These are phyloP conservation scores for Kryphioiulus occultus DNA, from an alignment of 2,888 invertebrate genomes.

Conservation along the genomic window DNA sequence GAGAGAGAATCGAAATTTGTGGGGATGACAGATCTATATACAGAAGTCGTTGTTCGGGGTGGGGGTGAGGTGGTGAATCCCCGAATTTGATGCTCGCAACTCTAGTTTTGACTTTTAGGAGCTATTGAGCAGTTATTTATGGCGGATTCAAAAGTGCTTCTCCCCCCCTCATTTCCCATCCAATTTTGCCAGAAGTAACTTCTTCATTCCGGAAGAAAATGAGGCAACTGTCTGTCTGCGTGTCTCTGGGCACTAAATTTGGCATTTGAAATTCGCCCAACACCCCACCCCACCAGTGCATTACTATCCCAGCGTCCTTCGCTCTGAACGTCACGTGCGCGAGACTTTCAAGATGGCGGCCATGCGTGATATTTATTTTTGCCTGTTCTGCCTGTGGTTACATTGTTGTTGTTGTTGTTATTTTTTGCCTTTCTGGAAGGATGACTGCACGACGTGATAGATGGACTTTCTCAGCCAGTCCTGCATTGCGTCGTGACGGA, in stretches of 20 bases:
- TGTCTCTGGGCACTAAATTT: slow-evolving; percentile 1
- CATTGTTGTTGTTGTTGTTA: background rate
- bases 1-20: background rate
- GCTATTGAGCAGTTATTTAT: slow-evolving; percentile 35
- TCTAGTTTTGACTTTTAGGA: slow-evolving; percentile 31
- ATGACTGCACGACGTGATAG: background rate
- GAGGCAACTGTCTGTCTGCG: slow-evolving; percentile 35
- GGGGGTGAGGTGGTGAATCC: background rate
- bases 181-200: slow-evolving; percentile 6
- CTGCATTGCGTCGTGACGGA: background rate
- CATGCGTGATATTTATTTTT: background rate
- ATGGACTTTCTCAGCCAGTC: background rate
- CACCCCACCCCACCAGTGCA: background rate
- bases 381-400: background rate
- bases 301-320: background rate
- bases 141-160: slow-evolving; percentile 22
- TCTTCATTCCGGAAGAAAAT: slow-evolving; percentile 30
- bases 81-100: slow-evolving; percentile 1
- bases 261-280: background rate
- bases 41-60: background rate
- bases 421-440: background rate
- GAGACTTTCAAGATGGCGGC: background rate
- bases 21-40: slow-evolving; percentile 33
- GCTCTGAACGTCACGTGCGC: background rate
- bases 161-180: slow-evolving; percentile 24